A percentile compares a stretch with the other conserved stretches of the same genome.
Conservation (phyloP, 2,797 vertebrate species). For the Perodicticus potto region DNA sequence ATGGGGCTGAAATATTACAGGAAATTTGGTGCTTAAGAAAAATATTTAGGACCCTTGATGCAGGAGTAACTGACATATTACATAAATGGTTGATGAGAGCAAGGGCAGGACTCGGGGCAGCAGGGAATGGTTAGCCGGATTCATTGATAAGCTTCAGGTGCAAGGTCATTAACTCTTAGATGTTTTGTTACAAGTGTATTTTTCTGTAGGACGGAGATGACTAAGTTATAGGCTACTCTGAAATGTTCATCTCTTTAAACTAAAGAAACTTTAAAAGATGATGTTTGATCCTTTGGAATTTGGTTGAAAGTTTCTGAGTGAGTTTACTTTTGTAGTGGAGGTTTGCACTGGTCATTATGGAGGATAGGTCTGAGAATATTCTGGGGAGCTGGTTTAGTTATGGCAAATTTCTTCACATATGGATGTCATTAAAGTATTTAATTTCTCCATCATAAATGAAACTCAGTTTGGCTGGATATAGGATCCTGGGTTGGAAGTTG, state of each 20-base stretch:
- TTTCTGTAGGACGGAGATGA: background rate
- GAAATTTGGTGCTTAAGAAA: constrained; percentile 23
- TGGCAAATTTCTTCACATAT: too few relatives aligned
- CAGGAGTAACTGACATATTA: background rate
- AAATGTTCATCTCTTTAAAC: background rate
- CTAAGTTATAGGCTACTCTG: background rate
- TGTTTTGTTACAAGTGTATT: background rate
- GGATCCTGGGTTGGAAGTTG: too few relatives aligned
- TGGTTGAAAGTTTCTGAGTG: too few relatives aligned
- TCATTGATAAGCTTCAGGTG: background rate
- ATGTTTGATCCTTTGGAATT: too few relatives aligned
- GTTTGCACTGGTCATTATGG: too few relatives aligned
- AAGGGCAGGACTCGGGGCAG: background rate
- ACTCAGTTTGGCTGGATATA: too few relatives aligned
- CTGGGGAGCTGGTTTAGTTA: too few relatives aligned
- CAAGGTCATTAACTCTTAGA: background rate
- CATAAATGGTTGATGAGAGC: background rate
- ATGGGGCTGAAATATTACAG: background rate
- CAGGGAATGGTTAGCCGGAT: background rate
- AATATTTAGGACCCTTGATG: background rate
- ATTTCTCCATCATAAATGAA: too few relatives aligned
- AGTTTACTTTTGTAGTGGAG: too few relatives aligned
- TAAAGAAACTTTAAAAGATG: background rate
- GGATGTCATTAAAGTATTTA: too few relatives aligned
- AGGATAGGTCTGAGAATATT: too few relatives aligned